A percentile compares a stretch with the other conserved stretches of the same genome.
phyloP scores from a whole-genome alignment of 2,113 vertebrate genomes.

The Petromus typicus region DNA sequence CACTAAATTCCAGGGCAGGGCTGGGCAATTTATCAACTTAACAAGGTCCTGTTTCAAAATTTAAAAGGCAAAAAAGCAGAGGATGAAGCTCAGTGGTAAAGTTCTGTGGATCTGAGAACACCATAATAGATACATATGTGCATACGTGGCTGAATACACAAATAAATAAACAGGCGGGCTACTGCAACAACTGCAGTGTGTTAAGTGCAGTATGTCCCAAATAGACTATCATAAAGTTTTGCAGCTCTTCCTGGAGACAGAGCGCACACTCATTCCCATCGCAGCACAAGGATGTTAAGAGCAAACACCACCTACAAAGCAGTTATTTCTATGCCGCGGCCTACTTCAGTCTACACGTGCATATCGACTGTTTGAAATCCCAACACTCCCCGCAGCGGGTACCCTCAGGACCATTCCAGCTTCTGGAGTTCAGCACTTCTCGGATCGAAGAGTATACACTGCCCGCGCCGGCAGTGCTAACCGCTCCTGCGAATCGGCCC shows the following conservation, averaged over 20 bases:
- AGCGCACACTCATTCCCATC: neutral
- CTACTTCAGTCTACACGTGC: neutral
- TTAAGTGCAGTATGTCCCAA: neutral
- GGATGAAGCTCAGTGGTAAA: neutral
- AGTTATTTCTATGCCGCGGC: neutral
- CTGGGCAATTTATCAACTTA: neutral
- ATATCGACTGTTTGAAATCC: neutral
- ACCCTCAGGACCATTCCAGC: neutral
- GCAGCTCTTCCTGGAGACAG: neutral
- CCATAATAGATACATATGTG: neutral
- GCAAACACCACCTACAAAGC: neutral
- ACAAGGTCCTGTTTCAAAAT: neutral
- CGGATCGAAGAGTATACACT: neutral
- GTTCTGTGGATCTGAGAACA: neutral
- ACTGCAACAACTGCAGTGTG: neutral
- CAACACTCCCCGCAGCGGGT: neutral
- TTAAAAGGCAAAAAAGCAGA: neutral
- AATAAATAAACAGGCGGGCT: neutral
- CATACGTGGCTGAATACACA: neutral
- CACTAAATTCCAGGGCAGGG: neutral
- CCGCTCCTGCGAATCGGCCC: too few relatives aligned
- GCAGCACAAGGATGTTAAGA: neutral
- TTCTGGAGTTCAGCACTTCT: neutral
- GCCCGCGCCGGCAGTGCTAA: fast-evolving
- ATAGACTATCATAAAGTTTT: neutral